Base-by-base conservation (phyloP, 2,797 vertebrate species). In the Basileuterus tristriatus region DNA sequence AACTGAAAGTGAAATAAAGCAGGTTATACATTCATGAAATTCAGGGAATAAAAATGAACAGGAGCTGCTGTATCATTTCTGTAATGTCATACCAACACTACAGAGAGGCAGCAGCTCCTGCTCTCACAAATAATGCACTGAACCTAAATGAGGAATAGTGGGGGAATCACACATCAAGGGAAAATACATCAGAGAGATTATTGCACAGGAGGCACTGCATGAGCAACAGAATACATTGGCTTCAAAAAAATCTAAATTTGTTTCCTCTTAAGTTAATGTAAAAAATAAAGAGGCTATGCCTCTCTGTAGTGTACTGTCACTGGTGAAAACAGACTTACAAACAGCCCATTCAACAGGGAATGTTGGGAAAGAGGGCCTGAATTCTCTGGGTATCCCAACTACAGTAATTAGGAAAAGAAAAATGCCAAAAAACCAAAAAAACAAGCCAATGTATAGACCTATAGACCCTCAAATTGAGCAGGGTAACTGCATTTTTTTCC, bases 151-250 rank as follows among this genome's bases (percentile, higher is more conserved):
- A 84, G 96, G 96, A 95, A 90, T 3, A 94, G 87, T 50, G 23
- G 58, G 36, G 58, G 15, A 82, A 91, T 87, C 78, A 81, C 92
- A 95, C 83, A 82, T 29, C 36, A 92, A 83, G 91, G 83, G 88
- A 91, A 97, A 96, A 97, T 43, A 97, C 74, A 95, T 96, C 87
- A 81, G 94, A 94, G 78, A 93, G 69, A 89, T 94, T 96, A 97
- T 87, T 96, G 97, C 97, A 97, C 97, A 83, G 92, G 96, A 97
- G 97, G 97, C 97, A 96, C 97, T 96, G 71, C 83, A 96, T 96
- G 84, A 94, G 87, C 96, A 97, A 97, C 94, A 96, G 89, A 96
- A 96, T 62, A 94, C 75, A 94, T 68, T 96, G 96, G 93, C 92
- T 95, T 98, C 15, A 71, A 87, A 97, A 97, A 86, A 76, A 41